These are phyloP conservation scores for Ferrisia virgata DNA, from an alignment of 2,888 invertebrate species.

Conservation along the genomic window DNA sequence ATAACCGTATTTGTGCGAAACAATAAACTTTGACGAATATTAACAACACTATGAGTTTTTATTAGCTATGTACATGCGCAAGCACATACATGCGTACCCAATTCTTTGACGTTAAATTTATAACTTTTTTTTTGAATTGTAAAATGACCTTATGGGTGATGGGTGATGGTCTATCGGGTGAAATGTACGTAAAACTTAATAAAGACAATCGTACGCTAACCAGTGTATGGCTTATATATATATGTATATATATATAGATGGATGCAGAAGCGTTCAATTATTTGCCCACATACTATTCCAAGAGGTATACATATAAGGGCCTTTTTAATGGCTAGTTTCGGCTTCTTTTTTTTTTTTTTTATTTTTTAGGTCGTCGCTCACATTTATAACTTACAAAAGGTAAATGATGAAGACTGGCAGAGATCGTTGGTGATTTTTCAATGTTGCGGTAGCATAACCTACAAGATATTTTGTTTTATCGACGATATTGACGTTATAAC, in stretches of 20 bases:
- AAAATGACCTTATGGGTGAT: not conserved
- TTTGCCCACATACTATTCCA: not conserved
- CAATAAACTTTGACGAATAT: not conserved
- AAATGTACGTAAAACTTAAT: not conserved
- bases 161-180: too few relatives aligned
- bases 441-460: not conserved
- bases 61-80: not conserved
- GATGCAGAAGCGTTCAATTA: not conserved
- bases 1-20: not conserved
- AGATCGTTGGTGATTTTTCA: not conserved
- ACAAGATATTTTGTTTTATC: slow-evolving; percentile 18
- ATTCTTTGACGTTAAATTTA: not conserved
- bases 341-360: not conserved
- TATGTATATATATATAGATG: too few relatives aligned
- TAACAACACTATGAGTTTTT: not conserved
- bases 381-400: not conserved
- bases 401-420: not conserved
- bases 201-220: not conserved
- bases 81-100: not conserved
- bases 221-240: too few relatives aligned
- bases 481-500: slow-evolving; percentile 9
- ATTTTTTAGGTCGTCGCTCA: not conserved
- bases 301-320: not conserved
- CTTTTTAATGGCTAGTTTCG: not conserved
- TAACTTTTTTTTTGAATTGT: slow-evolving; percentile 10